phyloP scores from a whole-genome alignment of 2,113 vertebrate genomes.

The Saguinus imperator region DNA sequence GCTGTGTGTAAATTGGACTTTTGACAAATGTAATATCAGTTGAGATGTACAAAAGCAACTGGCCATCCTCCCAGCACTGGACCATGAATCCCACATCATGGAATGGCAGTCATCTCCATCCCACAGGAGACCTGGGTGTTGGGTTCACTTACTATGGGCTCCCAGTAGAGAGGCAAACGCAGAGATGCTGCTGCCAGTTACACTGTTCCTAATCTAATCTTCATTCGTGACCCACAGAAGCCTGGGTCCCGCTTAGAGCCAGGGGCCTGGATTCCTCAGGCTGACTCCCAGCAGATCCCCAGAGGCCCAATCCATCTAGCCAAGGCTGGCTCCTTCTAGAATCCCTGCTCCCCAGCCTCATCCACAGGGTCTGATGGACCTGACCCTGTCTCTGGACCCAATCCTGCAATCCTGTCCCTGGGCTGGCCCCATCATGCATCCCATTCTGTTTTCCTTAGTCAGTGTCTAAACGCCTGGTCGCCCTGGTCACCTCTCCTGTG shows the following conservation, averaged over 20 bases:
- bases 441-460: background rate
- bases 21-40: background rate
- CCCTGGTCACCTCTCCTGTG: background rate
- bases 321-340: background rate
- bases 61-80: background rate
- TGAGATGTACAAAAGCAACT: background rate
- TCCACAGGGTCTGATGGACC: background rate
- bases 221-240: background rate
- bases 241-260: background rate
- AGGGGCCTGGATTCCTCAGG: background rate
- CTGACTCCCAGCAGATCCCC: background rate
- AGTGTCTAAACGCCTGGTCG: fast-evolving
- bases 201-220: background rate
- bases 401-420: no score
- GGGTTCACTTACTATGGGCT: background rate
- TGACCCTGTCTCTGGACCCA: background rate
- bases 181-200: background rate
- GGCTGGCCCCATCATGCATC: background rate
- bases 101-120: fast-evolving
- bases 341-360: background rate
- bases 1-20: background rate
- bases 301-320: no score
- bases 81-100: background rate
- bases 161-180: background rate
- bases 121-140: background rate